Evolutionary conservation across 1,140 invertebrate species (phyloP).

Genomic region (Holotrichia oblita): DNA sequence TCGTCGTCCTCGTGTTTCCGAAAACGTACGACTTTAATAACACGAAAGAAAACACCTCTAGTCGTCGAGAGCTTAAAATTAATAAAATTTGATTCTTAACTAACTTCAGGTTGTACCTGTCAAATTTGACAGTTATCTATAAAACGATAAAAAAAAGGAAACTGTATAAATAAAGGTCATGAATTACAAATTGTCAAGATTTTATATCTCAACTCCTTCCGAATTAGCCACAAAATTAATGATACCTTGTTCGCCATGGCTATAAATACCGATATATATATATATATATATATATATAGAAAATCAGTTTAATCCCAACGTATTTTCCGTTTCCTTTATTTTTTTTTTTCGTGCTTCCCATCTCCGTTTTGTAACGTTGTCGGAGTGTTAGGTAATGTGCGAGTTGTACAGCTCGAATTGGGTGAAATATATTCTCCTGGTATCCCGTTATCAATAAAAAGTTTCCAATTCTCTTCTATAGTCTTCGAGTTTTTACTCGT

Average conservation of each 20-base stretch:
- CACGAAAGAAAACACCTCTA: background rate
- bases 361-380: background rate
- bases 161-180: background rate
- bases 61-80: no score
- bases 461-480: background rate
- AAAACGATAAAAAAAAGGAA: background rate
- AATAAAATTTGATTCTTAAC: background rate
- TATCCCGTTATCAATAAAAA: background rate
- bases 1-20: background rate
- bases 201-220: background rate
- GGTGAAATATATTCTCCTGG: background rate
- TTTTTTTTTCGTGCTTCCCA: background rate
- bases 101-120: background rate
- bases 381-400: background rate
- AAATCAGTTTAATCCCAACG: background rate
- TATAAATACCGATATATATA: background rate
- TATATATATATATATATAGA: no score
- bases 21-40: background rate
- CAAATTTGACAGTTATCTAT: background rate
- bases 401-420: background rate
- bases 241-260: background rate
- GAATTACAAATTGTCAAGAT: slow-evolving; percentile 5
- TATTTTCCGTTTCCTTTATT: background rate
- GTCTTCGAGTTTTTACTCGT: background rate
- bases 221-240: background rate